Base-by-base conservation (phyloP, 2,113 vertebrate species). In the Coptodon bakossiorum region DNA sequence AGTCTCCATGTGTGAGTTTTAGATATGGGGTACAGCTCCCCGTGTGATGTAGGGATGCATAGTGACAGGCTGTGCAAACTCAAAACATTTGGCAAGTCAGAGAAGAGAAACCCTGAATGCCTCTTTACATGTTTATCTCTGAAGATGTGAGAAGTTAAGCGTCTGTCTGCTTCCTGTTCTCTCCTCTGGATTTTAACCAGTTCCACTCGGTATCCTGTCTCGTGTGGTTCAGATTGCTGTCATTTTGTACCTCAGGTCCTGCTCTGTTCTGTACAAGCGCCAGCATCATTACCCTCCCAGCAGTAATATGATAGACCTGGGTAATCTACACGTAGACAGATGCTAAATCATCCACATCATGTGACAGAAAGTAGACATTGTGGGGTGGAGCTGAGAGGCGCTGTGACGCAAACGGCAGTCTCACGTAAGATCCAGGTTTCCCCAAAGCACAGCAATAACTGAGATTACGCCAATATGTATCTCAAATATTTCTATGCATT, bases 271-370 rank as follows among this genome's bases (percentile, higher is more conserved):
- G 82, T 54, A 38, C 3, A 4, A 86, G 24, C 36, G 11, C 85
- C 59, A 81, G 27, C 6, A 0, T 57, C 43, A 83, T 56, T 53
- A 61, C 50, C 27, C 31, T 13, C 22, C 27, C 34, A 63, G 43
- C 17, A 43, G 90, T 87, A 88, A 93, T 63, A 66, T 88, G 90
- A 94, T 80, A 86, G 83, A 85, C 68, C 16, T 73, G 40, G 50
- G 73, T 89, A 88, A 93, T 86, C 48, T 7, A 81, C 45, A 73
- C 61, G 3, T 9, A 53, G 88, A 91, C 82, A 66, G 43, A 85
- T 82, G 83, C 84, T 91, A 86, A 94, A 86, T 89, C 90, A 88
- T n/a, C 56, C 59, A 16, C 71, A 68, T 82, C 90, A 90, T 90
- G 87, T 92, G 89, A 90, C 86, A 57, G 68, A 78, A 50, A 80